A percentile compares a stretch with the other conserved stretches of the same genome.
Conservation (phyloP, 2,888 invertebrate genomes). For the Troilus luridus region DNA sequence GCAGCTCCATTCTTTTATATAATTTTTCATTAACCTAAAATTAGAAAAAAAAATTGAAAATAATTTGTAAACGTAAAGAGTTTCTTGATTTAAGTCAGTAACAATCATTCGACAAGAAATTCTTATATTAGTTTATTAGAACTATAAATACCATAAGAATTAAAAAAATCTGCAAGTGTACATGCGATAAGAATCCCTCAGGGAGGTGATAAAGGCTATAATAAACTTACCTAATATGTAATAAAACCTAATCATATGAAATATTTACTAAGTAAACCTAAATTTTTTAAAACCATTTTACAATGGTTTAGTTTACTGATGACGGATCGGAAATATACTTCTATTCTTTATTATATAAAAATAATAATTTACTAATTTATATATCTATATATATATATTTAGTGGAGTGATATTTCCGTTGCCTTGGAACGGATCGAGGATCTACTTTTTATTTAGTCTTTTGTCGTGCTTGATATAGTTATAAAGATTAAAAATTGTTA, state of each 20-base stretch:
- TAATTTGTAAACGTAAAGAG: too few relatives aligned
- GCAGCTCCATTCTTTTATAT: too few relatives aligned
- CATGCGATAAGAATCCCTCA: neutral
- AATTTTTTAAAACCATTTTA: neutral
- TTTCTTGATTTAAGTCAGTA: too few relatives aligned
- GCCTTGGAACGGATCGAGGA: too few relatives aligned
- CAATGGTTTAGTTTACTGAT: neutral
- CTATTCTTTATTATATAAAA: neutral
- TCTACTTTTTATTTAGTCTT: too few relatives aligned
- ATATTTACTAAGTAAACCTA: neutral
- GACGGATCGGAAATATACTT: neutral
- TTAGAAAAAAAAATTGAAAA: too few relatives aligned
- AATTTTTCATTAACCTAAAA: too few relatives aligned
- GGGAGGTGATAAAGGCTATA: neutral
- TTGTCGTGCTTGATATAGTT: too few relatives aligned
- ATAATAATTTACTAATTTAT: neutral
- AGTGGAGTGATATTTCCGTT: too few relatives aligned
- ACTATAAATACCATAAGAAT: neutral
- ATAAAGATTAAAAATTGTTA: too few relatives aligned
- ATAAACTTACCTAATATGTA: neutral
- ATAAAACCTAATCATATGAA: neutral
- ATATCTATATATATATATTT: too few relatives aligned
- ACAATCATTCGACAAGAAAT: neutral
- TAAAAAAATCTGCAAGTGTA: neutral
- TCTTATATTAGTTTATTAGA: neutral